Conservation (phyloP, 1,140 invertebrate genomes). For the Drosophila rhopaloa region DNA sequence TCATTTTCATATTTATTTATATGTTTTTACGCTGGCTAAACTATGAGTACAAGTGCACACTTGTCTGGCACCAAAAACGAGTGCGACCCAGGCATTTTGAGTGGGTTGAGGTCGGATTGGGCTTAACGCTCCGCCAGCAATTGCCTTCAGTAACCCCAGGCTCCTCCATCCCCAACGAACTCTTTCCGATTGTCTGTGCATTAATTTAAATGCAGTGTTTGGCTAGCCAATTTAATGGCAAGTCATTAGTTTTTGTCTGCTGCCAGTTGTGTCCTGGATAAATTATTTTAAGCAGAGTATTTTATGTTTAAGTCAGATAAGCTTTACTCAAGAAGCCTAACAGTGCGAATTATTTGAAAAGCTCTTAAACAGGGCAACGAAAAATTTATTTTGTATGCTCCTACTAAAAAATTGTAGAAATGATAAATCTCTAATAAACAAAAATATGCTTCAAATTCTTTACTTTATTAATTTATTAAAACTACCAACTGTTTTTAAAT, state of each 20-base stretch:
- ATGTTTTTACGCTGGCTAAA: conserved; percentile 62
- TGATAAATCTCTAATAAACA: no score
- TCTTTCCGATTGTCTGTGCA: conserved; percentile 52
- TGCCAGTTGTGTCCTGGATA: conserved; percentile 6
- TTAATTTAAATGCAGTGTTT: conserved; percentile 73
- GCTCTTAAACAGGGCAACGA: not conserved
- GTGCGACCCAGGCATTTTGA: not conserved
- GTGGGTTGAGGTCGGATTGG: conserved; percentile 45
- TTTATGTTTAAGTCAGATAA: not conserved
- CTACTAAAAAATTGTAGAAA: no score
- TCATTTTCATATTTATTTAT: conserved; percentile 54
- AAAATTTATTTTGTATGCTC: no score
- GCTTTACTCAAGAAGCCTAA: not conserved
- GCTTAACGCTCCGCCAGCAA: conserved; percentile 60
- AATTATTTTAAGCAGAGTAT: not conserved
- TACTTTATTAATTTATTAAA: no score
- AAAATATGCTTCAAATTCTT: no score
- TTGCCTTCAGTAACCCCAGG: conserved; percentile 4
- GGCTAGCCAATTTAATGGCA: conserved; percentile 70
- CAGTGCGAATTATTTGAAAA: not conserved
- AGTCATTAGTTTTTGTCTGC: conserved; percentile 57
- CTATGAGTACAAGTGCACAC: conserved; percentile 77
- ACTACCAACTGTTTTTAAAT: no score
- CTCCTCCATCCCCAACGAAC: not conserved
- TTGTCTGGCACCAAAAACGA: conserved; percentile 59